Base-by-base conservation (phyloP, 1,140 invertebrate genomes). In the Drosophila nikananu region DNA sequence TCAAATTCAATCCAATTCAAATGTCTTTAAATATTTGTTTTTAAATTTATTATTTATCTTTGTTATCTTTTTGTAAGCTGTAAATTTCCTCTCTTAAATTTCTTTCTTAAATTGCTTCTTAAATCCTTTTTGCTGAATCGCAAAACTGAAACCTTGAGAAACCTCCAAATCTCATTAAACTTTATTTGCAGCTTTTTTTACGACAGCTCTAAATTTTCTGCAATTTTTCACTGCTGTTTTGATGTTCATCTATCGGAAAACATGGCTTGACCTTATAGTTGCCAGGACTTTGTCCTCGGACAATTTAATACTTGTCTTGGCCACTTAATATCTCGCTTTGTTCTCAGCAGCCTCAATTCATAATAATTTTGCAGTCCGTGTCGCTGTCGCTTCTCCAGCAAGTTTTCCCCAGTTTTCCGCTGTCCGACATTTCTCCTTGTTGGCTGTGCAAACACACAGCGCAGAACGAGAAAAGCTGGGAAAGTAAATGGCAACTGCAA, bases 401-500 rank as follows among this genome's bases (percentile, higher is more conserved):
- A 39, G 17, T 37, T 63, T 74, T n/a, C n/a, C 23, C 27, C 49
- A 12, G 49, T 19, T 54, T 79, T 37, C 35, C 42, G 48, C 83
- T 83, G 66, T 63, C 62, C 59, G 77, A 73, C 81, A 71, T 65
- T 80, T 65, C 48, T 46, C 48, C 77, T 65, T 64, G 73, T 80
- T 65, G 81, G 49, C 59, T 67, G 65, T 77, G 77, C 81, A 83
- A 83, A 84, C 76, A 84, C 76, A 51, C 25, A 30, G 41, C 49
- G 58, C 55, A 27, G 55, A 15, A 67, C 10, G 23, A 49, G 64
- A 71, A 58, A 61, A 32, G 63, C 37, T 59, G 48, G 58, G 49
- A 71, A 83, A 86, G 77, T 70, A 86, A 81, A 86, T 83, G 78
- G 68, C 82, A 81, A 86, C 82, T 77, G 82, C 77, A 84, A 84